Base-by-base conservation (phyloP, 2,113 vertebrate species). In the Misgurnus anguillicaudatus region DNA sequence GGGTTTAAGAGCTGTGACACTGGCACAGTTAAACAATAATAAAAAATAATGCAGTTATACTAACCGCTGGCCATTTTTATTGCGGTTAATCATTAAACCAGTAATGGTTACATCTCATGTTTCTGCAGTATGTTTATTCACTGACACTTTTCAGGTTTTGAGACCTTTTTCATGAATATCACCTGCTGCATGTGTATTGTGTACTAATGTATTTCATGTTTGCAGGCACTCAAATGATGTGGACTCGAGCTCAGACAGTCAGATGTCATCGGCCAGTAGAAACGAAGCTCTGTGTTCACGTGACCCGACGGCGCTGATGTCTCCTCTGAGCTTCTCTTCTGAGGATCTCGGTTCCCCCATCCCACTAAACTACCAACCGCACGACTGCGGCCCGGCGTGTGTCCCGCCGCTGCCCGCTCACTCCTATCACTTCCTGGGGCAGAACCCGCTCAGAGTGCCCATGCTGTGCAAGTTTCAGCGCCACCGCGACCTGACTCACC, bases 381-480 rank as follows among this genome's bases (percentile, higher is more conserved):
- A 93, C 80, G 5, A 70, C 65, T 99, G 97, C 87, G 90, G 88
- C 79, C 81, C 88, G 45, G 61, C 86, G 0, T 99, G 97, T 82
- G 87, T 98, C 4, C 68, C 85, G 19, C 80, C 64, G 62, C 86
- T 87, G 61, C 87, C 88, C 66, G 81, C 8, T 0, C 87, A 71
- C 39, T 82, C 60, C 4, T 73, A 87, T 1, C 63, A 51, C 1
- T 92, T 90, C 75, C 94, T 89, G 83, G 89, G 88, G 10, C 92
- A 92, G 87, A 98, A 98, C 86, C 97, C 97, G 1, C 87, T 99
- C 16, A 92, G 90, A 69, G 91, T 94, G 0, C 97, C 97, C 4
- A 81, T 96, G 70, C 84, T 94, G 14, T 95, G 89, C 53, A 89
- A 89, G 79, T 99, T 99, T 63, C 93, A 94, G 81, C 93, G 97